Evolutionary conservation across 2,113 vertebrate genomes (phyloP).

Genomic region (Sphyrna mokarran): DNA sequence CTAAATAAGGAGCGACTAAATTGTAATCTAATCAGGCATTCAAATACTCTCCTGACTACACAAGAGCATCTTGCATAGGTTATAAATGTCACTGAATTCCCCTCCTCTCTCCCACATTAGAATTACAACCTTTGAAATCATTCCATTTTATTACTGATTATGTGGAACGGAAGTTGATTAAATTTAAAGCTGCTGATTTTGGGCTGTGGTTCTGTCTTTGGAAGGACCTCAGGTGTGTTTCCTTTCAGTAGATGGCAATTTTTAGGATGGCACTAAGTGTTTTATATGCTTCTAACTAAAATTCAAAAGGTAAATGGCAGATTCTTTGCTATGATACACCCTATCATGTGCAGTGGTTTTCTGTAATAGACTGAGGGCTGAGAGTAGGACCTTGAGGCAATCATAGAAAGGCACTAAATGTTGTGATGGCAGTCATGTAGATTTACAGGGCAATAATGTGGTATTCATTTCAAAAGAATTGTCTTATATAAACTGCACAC

Average conservation of each 20-base stretch:
- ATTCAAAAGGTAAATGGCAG: not conserved
- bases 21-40: not conserved
- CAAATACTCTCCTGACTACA: not conserved
- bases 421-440: not conserved
- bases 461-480: not conserved
- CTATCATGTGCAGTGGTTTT: not conserved
- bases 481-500: not conserved
- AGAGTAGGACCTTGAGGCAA: not conserved
- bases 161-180: not conserved
- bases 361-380: not conserved
- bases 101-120: not conserved
- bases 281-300: not conserved
- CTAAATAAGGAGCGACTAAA: not conserved
- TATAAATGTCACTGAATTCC: not conserved
- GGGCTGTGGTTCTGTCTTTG: not conserved
- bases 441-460: not conserved
- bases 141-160: not conserved
- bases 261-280: not conserved
- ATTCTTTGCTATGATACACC: not conserved
- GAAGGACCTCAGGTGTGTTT: not conserved
- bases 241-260: not conserved
- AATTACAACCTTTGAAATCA: not conserved
- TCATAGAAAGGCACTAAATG: conserved; percentile 1
- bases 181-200: not conserved
- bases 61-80: not conserved